Conservation (phyloP, 2,888 invertebrate genomes). For the Dioctria linearis region DNA sequence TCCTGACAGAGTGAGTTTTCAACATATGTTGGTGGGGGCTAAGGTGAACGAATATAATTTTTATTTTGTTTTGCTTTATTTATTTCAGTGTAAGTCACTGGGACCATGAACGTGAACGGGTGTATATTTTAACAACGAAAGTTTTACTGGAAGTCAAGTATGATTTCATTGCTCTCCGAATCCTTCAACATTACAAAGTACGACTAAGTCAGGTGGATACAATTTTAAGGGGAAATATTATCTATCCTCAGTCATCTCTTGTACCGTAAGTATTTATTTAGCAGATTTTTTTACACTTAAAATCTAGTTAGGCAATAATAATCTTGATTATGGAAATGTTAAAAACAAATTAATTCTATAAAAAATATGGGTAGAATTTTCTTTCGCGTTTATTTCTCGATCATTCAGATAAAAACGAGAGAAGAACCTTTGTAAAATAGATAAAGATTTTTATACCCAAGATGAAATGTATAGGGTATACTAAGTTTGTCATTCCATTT, state of each 20-base stretch:
- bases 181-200: conserved; percentile 80
- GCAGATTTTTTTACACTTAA: neutral
- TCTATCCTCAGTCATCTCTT: conserved; percentile 85
- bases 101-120: conserved; percentile 88
- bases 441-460: no score
- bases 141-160: conserved; percentile 84
- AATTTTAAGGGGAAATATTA: conserved; percentile 82
- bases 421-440: no score
- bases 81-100: conserved; percentile 85
- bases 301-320: neutral
- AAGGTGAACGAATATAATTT: no score
- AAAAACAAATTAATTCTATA: no score
- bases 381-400: no score
- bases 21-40: neutral
- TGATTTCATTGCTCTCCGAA: conserved; percentile 87
- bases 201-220: conserved; percentile 80
- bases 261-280: conserved; percentile 82
- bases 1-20: conserved; percentile 83
- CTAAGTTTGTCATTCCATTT: no score
- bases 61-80: neutral
- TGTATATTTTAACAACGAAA: conserved; percentile 82
- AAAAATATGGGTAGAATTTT: no score
- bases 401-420: no score
- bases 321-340: no score
- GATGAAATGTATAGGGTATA: no score